Base-by-base conservation (phyloP, 2,113 vertebrate genomes). In the Tapirus terrestris region DNA sequence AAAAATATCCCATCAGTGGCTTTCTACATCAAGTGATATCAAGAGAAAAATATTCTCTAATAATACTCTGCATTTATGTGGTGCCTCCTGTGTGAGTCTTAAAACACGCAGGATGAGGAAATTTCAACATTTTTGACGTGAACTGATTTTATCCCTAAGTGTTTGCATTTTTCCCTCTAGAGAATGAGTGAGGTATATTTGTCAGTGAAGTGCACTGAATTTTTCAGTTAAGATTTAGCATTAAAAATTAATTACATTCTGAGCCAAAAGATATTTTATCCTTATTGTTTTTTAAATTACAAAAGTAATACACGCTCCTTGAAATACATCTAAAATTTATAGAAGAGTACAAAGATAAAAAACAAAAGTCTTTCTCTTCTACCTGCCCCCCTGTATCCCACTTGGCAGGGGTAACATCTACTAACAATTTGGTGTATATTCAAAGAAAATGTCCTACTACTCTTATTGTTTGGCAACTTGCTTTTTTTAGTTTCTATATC, bases 241-340 rank as follows among this genome's bases (percentile, higher is more conserved):
- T 67, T 84, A 92, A 77, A 96, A 72, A 65, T 86, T 70, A 83
- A 83, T 96, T 76, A 79, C 23, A 80, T 87, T 96, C 21, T 79
- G 29, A 93, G 12, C 77, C 65, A 81, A 67, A 84, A 88, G 25
- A n/a, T 85, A 53, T 93, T 94, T 86, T 92, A 85, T 89, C 56
- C 20, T 76, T 68, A 43, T 31, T 93, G 14, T 23, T 93, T 91
- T 93, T 85, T 84, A 70, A 89, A 84, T 91, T 92, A 92, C 7
- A 51, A 73, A 88, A 84, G 48, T 36, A 85, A 48, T 77, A 70
- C 36, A 9, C 72, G 43, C 8, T 91, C 31, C 48, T 82, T 63
- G 21, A 27, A 79, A 1, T 61, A 36, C 12, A n/a, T 51, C 33
- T 68, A 79, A 10, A 83, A 65, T n/a, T 45, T 73, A n/a, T 31